Percentiles rank a stretch among this genome's conserved stretches.
These are phyloP conservation scores for Drosophila macrospina DNA, from an alignment of 2,888 invertebrate genomes.

Conservation along the genomic window DNA sequence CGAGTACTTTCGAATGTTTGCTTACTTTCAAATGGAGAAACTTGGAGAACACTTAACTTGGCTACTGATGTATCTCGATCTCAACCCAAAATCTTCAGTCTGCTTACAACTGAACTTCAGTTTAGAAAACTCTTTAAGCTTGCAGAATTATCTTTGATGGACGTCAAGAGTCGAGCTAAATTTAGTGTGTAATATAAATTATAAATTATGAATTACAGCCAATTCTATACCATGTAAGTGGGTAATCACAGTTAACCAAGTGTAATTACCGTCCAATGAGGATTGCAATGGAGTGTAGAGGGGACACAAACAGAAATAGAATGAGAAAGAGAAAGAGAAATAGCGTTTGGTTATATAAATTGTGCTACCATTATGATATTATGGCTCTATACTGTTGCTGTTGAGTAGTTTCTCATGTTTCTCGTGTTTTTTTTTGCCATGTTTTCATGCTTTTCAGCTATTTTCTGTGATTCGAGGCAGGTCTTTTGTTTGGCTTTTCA, in stretches of 20 bases:
- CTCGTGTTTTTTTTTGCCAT: slow-evolving; percentile 60
- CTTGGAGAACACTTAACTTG: no score
- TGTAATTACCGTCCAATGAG: slow-evolving; percentile 22
- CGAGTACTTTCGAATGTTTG: background rate
- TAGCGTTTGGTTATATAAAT: slow-evolving; percentile 7
- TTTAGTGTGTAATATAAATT: slow-evolving; percentile 26
- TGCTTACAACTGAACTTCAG: background rate
- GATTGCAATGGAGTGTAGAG: background rate
- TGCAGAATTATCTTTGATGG: background rate
- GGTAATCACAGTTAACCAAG: slow-evolving; percentile 35
- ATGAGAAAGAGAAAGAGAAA: background rate
- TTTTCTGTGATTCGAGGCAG: slow-evolving; percentile 30
- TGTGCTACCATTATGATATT: slow-evolving; percentile 34
- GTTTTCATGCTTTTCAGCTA: slow-evolving; percentile 43
- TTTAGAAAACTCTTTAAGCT: background rate
- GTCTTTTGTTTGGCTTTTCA: slow-evolving; percentile 54
- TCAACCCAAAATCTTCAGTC: no score
- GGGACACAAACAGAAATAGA: background rate
- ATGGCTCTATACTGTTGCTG: slow-evolving; percentile 13
- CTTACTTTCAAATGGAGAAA: no score
- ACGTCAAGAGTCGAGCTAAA: slow-evolving; percentile 15
- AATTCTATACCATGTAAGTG: slow-evolving; percentile 42
- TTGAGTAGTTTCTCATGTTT: slow-evolving; percentile 71
- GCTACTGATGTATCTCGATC: no score
- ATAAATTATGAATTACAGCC: slow-evolving; percentile 31